Evolutionary conservation across 2,113 vertebrate genomes (phyloP).

Genomic region (Lucifuga dentata): DNA sequence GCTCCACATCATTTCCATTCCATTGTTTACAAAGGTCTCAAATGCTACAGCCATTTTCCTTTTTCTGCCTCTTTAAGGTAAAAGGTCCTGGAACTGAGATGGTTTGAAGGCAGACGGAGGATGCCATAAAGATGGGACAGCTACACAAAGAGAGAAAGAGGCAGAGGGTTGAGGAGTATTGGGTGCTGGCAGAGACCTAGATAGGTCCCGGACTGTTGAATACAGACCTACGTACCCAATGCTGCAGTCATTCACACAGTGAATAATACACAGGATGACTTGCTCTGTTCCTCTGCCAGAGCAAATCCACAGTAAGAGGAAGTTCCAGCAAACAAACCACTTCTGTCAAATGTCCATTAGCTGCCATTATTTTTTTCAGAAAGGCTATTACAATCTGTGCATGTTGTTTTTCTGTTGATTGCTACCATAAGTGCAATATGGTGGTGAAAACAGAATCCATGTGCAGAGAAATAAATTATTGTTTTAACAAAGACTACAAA

Average conservation of each 20-base stretch:
- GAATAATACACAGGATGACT: slow-evolving; percentile 15
- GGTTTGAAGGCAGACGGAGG: slow-evolving; percentile 12
- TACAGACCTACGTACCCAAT: neutral
- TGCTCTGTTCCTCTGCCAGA: slow-evolving; percentile 13
- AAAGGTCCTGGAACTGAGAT: slow-evolving; percentile 82
- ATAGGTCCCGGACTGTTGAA: slow-evolving; percentile 30
- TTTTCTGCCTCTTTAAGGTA: slow-evolving; percentile 68
- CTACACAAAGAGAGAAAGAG: neutral
- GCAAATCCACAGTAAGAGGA: slow-evolving; percentile 26
- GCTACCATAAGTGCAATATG: neutral
- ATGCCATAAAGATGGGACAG: slow-evolving; percentile 1
- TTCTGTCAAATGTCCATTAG: slow-evolving; percentile 3
- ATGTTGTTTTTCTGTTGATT: slow-evolving; percentile 22
- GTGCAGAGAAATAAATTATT: slow-evolving; percentile 27
- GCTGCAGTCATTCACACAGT: no score
- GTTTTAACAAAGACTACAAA: slow-evolving; percentile 11
- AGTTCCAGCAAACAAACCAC: neutral
- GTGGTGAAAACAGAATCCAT: slow-evolving; percentile 3
- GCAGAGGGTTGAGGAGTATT: slow-evolving; percentile 6
- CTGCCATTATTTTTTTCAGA: no score
- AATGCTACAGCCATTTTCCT: neutral
- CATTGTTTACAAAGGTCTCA: neutral
- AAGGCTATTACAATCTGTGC: slow-evolving; percentile 10
- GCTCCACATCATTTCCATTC: neutral
- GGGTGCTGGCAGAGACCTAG: slow-evolving; percentile 8